Evolutionary conservation across 2,888 invertebrate species (phyloP).

Genomic region (Harmothoe impar): DNA sequence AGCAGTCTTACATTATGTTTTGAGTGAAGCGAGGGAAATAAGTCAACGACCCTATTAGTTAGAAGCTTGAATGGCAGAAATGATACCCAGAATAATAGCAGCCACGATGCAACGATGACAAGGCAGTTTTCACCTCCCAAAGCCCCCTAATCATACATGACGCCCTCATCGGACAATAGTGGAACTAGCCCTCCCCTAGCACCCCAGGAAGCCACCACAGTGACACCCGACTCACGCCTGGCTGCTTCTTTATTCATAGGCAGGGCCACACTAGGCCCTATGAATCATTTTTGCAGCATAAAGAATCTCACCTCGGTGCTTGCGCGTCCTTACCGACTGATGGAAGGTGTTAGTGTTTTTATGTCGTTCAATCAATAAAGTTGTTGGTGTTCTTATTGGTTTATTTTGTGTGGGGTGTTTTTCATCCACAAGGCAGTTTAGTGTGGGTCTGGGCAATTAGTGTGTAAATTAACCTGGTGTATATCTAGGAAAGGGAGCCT

Average conservation of each 20-base stretch:
- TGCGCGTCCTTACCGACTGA: not conserved
- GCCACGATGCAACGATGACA: not conserved
- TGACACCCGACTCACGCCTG: not conserved
- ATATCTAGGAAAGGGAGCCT: too few species aligned
- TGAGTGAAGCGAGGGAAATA: too few species aligned
- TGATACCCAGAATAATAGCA: not conserved
- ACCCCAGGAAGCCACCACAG: not conserved
- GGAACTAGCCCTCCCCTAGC: not conserved
- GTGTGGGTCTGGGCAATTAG: not conserved
- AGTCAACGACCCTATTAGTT: too few species aligned
- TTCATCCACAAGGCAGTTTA: not conserved
- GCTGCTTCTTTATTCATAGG: conserved; percentile 45
- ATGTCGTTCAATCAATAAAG: conserved; percentile 8
- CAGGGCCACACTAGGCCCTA: conserved; percentile 2
- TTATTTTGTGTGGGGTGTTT: not conserved
- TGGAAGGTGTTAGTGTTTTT: conserved; percentile 21
- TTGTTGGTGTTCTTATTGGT: not conserved
- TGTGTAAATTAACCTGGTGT: too few species aligned
- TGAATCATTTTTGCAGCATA: conserved; percentile 21
- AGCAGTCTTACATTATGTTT: too few species aligned
- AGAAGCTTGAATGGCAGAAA: too few species aligned
- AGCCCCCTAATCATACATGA: not conserved
- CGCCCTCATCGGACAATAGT: not conserved
- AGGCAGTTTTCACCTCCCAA: not conserved
- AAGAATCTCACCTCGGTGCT: not conserved